Evolutionary conservation across 2,888 invertebrate species (phyloP).

Genomic region (Agriopis aurantiaria): DNA sequence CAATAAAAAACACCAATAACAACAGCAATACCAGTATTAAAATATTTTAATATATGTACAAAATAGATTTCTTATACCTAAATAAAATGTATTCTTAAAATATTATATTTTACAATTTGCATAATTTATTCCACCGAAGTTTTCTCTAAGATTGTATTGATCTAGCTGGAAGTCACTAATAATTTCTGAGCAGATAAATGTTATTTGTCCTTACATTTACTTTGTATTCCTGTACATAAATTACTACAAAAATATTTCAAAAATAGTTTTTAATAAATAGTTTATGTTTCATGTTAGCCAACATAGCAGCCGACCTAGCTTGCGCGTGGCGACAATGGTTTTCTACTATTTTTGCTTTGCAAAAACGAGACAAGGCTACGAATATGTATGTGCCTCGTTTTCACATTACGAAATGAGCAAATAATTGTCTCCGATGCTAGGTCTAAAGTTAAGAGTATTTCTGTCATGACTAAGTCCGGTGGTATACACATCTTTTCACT

Average conservation of each 20-base stretch:
- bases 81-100: constrained; percentile 37
- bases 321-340: background rate
- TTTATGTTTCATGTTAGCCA: constrained; percentile 11
- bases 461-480: constrained; percentile 56
- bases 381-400: background rate
- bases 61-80: constrained; percentile 21
- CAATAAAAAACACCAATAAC: too few relatives aligned
- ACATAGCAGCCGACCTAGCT: background rate
- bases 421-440: background rate
- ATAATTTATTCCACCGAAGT: constrained; percentile 38
- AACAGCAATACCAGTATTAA: constrained; percentile 6
- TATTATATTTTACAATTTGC: constrained; percentile 28
- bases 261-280: background rate
- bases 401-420: background rate
- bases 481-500: constrained; percentile 54
- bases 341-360: background rate
- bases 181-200: constrained; percentile 15
- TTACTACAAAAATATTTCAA: too few relatives aligned
- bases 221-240: constrained; percentile 40
- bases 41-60: constrained; percentile 42
- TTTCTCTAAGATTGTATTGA: constrained; percentile 12
- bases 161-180: constrained; percentile 4
- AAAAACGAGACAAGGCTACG: background rate
- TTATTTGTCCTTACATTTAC: constrained; percentile 9
- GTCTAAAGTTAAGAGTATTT: constrained; percentile 1